Base-by-base conservation (phyloP, 2,797 vertebrate species). In the Danio tinwini region DNA sequence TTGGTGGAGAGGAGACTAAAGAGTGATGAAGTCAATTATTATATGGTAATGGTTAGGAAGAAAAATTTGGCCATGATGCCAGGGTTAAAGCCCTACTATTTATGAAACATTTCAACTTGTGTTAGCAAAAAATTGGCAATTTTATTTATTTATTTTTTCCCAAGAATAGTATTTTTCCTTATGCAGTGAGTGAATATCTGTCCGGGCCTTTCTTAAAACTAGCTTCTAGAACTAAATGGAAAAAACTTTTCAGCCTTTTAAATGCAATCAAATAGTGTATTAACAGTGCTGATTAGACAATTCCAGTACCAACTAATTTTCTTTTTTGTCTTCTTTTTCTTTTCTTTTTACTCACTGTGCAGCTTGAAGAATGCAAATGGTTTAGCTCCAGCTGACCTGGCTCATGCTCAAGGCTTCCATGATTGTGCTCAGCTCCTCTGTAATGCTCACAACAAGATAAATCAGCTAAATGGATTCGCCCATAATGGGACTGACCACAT, bases 351-450 rank as follows among this genome's bases (percentile, higher is more conserved):
- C 88, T 88, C 89, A 87, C 92, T 86, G 85, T 90, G 80, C 94
- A 98, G 97, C 91, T 95, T 98, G 85, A 96, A 94, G 93, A 98
- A 98, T 86, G 93, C 95, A 91, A 96, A 94, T 82, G 97, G 96
- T 86, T 95, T 97, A 94, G 98, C 96, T 0, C 96, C 97, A 63
- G 97, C 97, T 40, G 97, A 99, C 91, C 95, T 99, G 93, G 97
- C 97, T 80, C 93, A 92, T 53, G 92, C 95, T 89, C 96, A 97
- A 90, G 96, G 97, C 85, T 98, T 97, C 92, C 94, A 90, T 78
- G 94, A 98, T 85, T 98, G 97, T 87, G 93, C 94, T 91, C 93
- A 91, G 92, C 93, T 97, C 91, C 95, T 99, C 87, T 93, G 94
- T 89, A 94, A 94, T 85, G 91, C 94, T 85, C 95, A 95, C 91